Evolutionary conservation across 2,113 vertebrate genomes (phyloP).

Genomic region (Odobenus rosmarus): DNA sequence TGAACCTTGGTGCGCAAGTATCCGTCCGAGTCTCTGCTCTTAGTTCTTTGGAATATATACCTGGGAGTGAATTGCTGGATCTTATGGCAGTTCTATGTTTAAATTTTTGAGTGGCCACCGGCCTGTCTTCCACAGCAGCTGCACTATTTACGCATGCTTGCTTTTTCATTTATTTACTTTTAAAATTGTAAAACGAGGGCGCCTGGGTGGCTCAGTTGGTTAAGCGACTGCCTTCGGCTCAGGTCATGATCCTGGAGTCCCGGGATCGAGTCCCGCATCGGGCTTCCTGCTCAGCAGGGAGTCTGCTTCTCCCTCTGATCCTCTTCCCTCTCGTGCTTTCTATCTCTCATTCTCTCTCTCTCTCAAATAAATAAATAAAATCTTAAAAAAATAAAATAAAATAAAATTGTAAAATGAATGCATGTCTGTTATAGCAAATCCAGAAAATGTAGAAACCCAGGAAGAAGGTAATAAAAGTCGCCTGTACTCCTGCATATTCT

Average conservation of each 20-base stretch:
- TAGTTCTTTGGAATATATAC: not conserved
- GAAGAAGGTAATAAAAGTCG: not conserved
- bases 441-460: not conserved
- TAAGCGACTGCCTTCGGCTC: no score
- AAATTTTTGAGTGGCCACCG: not conserved
- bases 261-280: no score
- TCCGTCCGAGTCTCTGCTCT: not conserved
- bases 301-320: no score
- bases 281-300: no score
- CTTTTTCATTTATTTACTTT: not conserved
- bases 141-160: not conserved
- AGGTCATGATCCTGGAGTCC: no score
- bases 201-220: no score
- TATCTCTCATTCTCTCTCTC: no score
- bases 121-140: not conserved
- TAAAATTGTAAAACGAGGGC: not conserved
- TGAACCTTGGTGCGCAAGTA: not conserved
- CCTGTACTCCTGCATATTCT: not conserved
- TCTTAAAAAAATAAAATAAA: no score
- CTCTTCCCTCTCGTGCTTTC: no score
- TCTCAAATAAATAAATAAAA: no score
- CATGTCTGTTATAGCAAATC: not conserved
- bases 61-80: not conserved
- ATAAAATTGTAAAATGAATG: not conserved
- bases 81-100: not conserved